Evolutionary conservation across 2,113 vertebrate species (phyloP), one percentile per base, ranked within the genome.

Genomic region (Cochlearius cochlearius): DNA sequence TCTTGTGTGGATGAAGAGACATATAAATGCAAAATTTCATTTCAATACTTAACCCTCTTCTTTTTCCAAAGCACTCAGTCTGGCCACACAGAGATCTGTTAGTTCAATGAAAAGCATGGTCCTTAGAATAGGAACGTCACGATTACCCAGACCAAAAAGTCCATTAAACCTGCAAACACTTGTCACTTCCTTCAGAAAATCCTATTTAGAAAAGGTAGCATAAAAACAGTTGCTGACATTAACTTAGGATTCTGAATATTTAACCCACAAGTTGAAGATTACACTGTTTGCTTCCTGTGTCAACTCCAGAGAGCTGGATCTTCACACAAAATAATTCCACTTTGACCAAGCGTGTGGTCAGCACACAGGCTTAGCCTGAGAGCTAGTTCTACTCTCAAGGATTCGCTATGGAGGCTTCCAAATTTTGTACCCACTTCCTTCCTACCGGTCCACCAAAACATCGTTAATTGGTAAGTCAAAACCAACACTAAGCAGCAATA

Each of bases 31-130:
- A 87, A 85, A 38, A 9, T 74, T 96, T 69, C 41, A 62, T 74
- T 50, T 83, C 75, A 88, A 73, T 94, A 92, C 93, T 94, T 94
- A 92, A 94, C 93, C 88, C 90, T 93, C 71, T 77, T 94, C 75
- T 88, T 94, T 85, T 85, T 88, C 92, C 95, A 96, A 90, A 96
- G 92, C 74, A 83, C 74, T 92, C 95, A 87, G 89, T 59, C 93
- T 95, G 94, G 88, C 67, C 94, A 91, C 81, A 72, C 32, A 90
- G 62, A 93, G 94, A 96, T 83, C 94, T 97, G 96, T 96, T 39
- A 87, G 91, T 90, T 87, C 94, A 96, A 26, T 82, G 91, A 93
- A 78, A 91, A 95, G 88, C 88, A 86, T 13, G 56, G 84, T 50
- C 73, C 93, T 94, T 60, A 95, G 81, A 91, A 96, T 8, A 94